Conservation (phyloP, 2,113 vertebrate genomes). For the Junco hyemalis region DNA sequence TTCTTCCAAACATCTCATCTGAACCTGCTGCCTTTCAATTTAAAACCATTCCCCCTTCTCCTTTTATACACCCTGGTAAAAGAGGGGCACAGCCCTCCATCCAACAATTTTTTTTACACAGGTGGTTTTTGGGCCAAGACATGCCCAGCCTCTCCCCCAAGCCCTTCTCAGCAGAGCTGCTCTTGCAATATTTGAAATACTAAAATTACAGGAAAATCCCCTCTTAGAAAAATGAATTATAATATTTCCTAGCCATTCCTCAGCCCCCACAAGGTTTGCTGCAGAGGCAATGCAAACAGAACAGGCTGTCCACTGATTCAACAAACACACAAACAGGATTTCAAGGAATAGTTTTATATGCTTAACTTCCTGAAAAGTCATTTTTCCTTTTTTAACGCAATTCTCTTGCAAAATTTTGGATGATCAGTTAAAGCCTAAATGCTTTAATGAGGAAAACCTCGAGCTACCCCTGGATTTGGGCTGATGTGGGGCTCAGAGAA, state of each 20-base stretch:
- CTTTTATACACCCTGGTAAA: neutral
- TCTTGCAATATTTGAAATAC: neutral
- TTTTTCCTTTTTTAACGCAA: neutral
- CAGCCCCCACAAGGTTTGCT: fast-evolving
- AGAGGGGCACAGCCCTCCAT: neutral
- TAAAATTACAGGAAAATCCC: neutral
- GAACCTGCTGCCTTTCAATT: neutral
- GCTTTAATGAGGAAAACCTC: neutral
- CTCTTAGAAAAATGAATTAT: neutral
- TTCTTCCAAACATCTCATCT: neutral
- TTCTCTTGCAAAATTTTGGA: neutral
- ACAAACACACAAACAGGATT: neutral
- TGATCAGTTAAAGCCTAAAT: neutral
- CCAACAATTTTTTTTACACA: no score
- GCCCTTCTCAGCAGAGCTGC: neutral
- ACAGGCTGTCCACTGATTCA: neutral
- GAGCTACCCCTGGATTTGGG: neutral
- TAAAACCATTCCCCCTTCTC: neutral
- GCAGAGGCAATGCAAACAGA: neutral
- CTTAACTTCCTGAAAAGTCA: neutral
- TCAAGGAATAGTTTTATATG: neutral
- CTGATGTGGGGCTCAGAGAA: neutral
- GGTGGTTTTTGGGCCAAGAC: neutral
- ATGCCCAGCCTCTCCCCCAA: neutral
- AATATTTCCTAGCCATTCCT: neutral